Percentiles rank a stretch among this genome's conserved stretches.
phyloP scores from a whole-genome alignment of 1,140 invertebrate species.

The Zaprionus inermis region DNA sequence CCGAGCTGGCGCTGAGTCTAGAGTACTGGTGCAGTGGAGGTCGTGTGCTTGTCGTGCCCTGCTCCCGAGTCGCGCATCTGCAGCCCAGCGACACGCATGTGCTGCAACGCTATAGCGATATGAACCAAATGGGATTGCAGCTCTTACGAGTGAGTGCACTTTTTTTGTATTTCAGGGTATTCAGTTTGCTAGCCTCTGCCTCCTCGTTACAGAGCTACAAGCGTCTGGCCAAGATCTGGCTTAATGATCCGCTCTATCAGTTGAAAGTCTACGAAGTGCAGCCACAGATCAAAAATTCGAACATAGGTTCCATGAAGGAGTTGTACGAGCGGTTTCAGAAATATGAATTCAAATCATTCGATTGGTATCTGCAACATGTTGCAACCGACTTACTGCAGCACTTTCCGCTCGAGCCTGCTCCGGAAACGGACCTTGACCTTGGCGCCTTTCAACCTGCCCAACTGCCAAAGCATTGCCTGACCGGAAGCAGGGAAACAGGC shows the following conservation, averaged over 20 bases:
- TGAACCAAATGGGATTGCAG: background rate
- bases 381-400: slow-evolving; percentile 95
- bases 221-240: slow-evolving; percentile 97
- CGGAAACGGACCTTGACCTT: background rate
- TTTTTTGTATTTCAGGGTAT: too few species aligned
- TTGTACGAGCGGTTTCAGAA: background rate
- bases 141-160: slow-evolving; percentile 9
- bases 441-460: slow-evolving; percentile 10
- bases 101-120: slow-evolving; percentile 6
- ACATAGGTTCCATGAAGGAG: slow-evolving; percentile 86
- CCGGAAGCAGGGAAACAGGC: background rate
- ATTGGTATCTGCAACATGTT: slow-evolving; percentile 96
- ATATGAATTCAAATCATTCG: slow-evolving; percentile 91
- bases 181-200: background rate
- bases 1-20: slow-evolving; percentile 96
- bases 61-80: slow-evolving; percentile 97
- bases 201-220: slow-evolving; percentile 89
- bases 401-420: slow-evolving; percentile 88
- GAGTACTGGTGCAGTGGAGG: slow-evolving; percentile 95
- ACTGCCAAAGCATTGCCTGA: slow-evolving; percentile 19
- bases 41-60: slow-evolving; percentile 94
- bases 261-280: slow-evolving; percentile 89
- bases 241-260: slow-evolving; percentile 92
- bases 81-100: slow-evolving; percentile 73
- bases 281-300: slow-evolving; percentile 89